Evolutionary conservation across 2,113 vertebrate genomes (phyloP).

Genomic region (Trematomus loennbergii): DNA sequence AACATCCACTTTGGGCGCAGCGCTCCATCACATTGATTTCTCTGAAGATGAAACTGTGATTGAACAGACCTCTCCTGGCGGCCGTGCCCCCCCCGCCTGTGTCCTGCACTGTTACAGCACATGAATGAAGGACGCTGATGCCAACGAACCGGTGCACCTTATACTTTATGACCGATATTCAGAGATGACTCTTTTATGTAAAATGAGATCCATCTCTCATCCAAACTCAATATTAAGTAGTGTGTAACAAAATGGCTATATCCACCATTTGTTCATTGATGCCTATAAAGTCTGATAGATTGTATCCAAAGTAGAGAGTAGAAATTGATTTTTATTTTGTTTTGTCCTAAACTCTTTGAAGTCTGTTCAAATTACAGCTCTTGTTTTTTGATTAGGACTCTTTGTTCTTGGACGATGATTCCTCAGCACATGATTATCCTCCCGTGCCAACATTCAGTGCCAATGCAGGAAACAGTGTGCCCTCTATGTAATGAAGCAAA

Average conservation of each 20-base stretch:
- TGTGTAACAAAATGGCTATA: slow-evolving; percentile 42
- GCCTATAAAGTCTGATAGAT: slow-evolving; percentile 37
- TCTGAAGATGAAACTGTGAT: slow-evolving; percentile 78
- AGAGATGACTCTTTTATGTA: slow-evolving; percentile 42
- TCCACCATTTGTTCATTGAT: slow-evolving; percentile 35
- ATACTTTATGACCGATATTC: slow-evolving; percentile 20
- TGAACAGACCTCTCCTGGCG: slow-evolving; percentile 65
- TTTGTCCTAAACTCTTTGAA: slow-evolving; percentile 16
- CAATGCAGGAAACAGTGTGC: slow-evolving; percentile 1
- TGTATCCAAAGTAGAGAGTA: slow-evolving; percentile 27
- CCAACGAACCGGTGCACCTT: not conserved
- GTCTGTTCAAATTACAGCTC: slow-evolving; percentile 25
- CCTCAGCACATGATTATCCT: slow-evolving; percentile 22
- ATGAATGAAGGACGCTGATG: slow-evolving; percentile 36
- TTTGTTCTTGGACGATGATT: slow-evolving; percentile 38
- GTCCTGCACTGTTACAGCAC: slow-evolving; percentile 26
- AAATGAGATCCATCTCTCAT: slow-evolving; percentile 43
- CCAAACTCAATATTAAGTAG: slow-evolving; percentile 26
- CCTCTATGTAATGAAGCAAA: slow-evolving; percentile 19
- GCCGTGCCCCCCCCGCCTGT: slow-evolving; percentile 16
- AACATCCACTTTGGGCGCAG: slow-evolving; percentile 75
- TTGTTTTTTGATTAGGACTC: slow-evolving; percentile 21
- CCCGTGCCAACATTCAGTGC: not conserved
- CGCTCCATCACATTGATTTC: slow-evolving; percentile 78
- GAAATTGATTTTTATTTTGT: slow-evolving; percentile 34